Base-by-base conservation (phyloP, 2,888 invertebrate genomes). In the Microdon myrmicae region DNA sequence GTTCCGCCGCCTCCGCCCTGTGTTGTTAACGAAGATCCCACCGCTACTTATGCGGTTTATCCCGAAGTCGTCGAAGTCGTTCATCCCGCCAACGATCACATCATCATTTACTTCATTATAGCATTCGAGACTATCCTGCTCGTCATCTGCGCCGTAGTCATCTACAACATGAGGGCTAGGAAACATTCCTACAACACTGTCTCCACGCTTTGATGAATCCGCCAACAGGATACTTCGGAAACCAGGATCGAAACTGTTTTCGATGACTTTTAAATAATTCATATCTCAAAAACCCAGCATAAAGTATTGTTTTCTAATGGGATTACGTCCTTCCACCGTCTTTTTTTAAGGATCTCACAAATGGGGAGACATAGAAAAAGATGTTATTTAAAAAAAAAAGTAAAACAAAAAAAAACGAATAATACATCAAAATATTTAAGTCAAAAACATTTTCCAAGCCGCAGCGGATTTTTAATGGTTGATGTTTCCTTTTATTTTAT, bases 141-240 rank as follows among this genome's bases (percentile, higher is more conserved):
- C 8, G 51, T 67, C 1, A n/a, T 49, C 2, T 49, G 74, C 35
- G 54, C 48, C 8, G 56, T 60, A 26, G 71, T 73, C 41, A 72
- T 73, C 37, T 69, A 67, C 10, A 75, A 75, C 12, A 41, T 73
- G 53, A 71, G 61, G 16, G 73, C 76, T 55, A 75, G 74, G 49
- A 75, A 79, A 67, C 75, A 79, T 68, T 79, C 80, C 67, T 79
- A 79, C 60, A 70, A 74, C 17, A 77, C 79, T 2, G 79, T 79
- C 35, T 75, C 78, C 9, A 75, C n/a, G 71, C 49, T 71, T 75
- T 51, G 80, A 79, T 67, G n/a, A n/a, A n/a, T n/a, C n/a, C n/a
- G n/a, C n/a, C n/a, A n/a, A n/a, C n/a, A n/a, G n/a, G n/a, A n/a
- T n/a, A n/a, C n/a, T n/a, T n/a, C n/a, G n/a, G n/a, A n/a, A n/a